phyloP scores from a whole-genome alignment of 2,797 vertebrate genomes.

The Fringilla coelebs region DNA sequence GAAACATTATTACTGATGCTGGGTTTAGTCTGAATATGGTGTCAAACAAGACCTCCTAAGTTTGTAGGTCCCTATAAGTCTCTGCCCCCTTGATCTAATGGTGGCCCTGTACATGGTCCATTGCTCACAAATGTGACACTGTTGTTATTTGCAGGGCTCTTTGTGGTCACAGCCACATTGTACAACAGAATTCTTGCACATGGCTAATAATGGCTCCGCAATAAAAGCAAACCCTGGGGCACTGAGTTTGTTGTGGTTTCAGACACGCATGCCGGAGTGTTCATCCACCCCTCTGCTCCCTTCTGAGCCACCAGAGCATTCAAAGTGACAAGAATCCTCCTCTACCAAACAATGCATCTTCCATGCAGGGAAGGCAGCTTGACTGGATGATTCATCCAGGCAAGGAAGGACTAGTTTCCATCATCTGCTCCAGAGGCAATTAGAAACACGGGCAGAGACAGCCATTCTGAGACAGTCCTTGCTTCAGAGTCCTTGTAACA shows the following conservation, averaged over 20 bases:
- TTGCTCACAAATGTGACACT: background rate
- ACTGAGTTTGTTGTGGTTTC: constrained; percentile 24
- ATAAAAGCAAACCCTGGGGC: constrained; percentile 48
- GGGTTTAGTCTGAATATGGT: background rate
- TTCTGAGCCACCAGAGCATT: background rate
- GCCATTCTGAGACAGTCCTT: background rate
- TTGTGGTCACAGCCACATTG: background rate
- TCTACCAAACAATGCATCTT: background rate
- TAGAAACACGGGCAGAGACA: background rate
- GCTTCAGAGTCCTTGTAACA: background rate
- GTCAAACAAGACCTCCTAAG: background rate
- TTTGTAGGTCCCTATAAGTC: background rate
- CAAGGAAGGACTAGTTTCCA: background rate
- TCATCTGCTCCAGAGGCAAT: constrained; percentile 19
- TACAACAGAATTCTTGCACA: constrained; percentile 28
- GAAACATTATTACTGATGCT: background rate
- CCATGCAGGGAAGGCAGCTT: background rate
- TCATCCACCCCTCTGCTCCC: background rate
- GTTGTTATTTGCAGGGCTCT: background rate
- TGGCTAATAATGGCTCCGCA: background rate
- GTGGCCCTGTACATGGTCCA: background rate
- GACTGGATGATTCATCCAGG: constrained; percentile 3
- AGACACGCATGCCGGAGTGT: background rate
- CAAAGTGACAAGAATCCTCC: constrained; percentile 26
- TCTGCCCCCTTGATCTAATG: background rate